Evolutionary conservation across 2,888 invertebrate species (phyloP), one percentile per base, ranked within the genome.

Genomic region (Myopa testacea): DNA sequence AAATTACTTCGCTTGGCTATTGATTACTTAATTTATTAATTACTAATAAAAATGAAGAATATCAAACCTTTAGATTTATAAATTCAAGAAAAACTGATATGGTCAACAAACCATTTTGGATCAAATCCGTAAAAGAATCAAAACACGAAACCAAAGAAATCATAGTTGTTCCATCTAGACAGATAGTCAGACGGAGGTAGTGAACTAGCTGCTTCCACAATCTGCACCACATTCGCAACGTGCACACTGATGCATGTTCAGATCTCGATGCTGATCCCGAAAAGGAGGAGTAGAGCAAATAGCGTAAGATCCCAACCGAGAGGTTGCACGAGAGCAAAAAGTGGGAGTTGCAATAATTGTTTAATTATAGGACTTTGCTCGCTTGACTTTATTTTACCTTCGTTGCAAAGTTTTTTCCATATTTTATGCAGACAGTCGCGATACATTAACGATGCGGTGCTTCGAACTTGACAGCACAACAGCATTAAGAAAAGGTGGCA

Each of bases 261-360:
- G 73, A 60, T 70, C 81, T 78, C 80, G 78, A 80, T 77, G 80
- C 81, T 84, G 87, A 88, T 88, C 89, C 84, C 85, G 85, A 88
- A 88, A 86, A 86, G 88, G 88, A 87, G 88, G 89, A 87, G 89
- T 88, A 88, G 89, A 83, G 85, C 85, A 86, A 86, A 86, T 82
- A 87, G 85, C 86, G 85, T 85, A 88, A 86, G 86, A 84, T 83
- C 82, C 86, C 84, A 83, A 82, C 85, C 84, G 85, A 86, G 85
- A 45, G 45, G 7, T 45, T 45, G 86, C 85, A 86, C 85, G 81
- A 82, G 81, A 87, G 88, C 88, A 85, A 85, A 88, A 89, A 89
- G 89, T 87, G 89, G 89, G 89, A 89, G 89, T 89, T 88, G 87
- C 89, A 89, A 87, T 89, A 89, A 89, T 89, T 89, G 89, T 89